Percentiles rank a stretch among this genome's conserved stretches.
These are phyloP conservation scores for Megaceryle alcyon DNA, from an alignment of 2,797 vertebrate species.

Conservation along the genomic window DNA sequence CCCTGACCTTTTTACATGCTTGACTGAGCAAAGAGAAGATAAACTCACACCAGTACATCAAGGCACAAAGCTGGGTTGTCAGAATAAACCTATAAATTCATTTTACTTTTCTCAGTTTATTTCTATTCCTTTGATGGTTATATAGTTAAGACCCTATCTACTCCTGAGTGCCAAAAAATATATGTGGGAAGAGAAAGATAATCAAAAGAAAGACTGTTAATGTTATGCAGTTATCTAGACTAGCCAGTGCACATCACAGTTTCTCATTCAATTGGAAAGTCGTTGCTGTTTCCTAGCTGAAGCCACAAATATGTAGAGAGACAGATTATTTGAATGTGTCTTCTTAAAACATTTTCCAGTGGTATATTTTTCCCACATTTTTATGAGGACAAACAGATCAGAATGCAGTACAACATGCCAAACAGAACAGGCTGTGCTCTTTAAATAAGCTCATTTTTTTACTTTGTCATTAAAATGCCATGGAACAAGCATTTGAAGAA, in stretches of 20 bases:
- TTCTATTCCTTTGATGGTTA: constrained; percentile 8
- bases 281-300: neutral
- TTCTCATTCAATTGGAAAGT: neutral
- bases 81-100: neutral
- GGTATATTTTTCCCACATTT: neutral
- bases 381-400: neutral
- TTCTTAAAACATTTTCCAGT: neutral
- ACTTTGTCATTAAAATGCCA: constrained; percentile 4
- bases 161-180: constrained; percentile 34
- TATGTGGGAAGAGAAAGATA: constrained; percentile 12
- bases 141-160: neutral
- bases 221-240: neutral
- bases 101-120: neutral
- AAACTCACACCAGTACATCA: neutral
- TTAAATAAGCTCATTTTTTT: neutral
- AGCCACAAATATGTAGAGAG: neutral
- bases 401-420: neutral
- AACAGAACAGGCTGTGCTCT: neutral
- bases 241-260: neutral
- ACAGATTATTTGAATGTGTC: neutral
- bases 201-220: neutral
- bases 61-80: neutral
- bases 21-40: neutral
- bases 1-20: neutral
- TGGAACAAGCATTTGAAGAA: neutral